Percentiles rank a stretch among this genome's conserved stretches.
phyloP scores from a whole-genome alignment of 2,797 vertebrate genomes.

The Cercopithecus hamlyni region DNA sequence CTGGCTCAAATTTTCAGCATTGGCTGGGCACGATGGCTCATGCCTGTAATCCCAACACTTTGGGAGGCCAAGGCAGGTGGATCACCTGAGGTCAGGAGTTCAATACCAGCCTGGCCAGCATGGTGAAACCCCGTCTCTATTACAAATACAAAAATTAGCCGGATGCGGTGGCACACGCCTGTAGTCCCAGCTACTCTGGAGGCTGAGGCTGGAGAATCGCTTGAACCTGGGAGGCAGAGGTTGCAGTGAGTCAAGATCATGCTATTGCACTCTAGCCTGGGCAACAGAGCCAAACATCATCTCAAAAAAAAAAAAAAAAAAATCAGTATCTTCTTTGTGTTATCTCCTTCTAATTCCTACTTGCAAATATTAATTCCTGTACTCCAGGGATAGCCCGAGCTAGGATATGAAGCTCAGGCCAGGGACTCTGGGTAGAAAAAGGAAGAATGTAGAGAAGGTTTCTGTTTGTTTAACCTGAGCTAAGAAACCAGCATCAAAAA shows the following conservation, averaged over 20 bases:
- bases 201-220: not conserved
- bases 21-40: not conserved
- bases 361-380: not conserved
- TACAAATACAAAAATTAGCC: not conserved
- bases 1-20: not conserved
- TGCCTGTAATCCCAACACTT: not conserved
- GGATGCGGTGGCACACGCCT: not conserved
- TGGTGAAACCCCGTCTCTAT: not conserved
- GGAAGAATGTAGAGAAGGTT: not conserved
- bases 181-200: not conserved
- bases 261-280: not conserved
- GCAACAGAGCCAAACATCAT: not conserved
- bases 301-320: not conserved
- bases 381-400: not conserved
- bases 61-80: not conserved
- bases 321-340: not conserved
- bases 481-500: slow-evolving; percentile 24
- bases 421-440: not conserved
- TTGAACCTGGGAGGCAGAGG: not conserved
- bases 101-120: not conserved
- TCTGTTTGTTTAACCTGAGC: not conserved
- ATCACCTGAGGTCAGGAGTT: not conserved
- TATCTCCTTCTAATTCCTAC: not conserved
- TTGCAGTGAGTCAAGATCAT: not conserved
- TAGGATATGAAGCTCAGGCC: not conserved